Evolutionary conservation across 2,888 invertebrate genomes (phyloP).

Genomic region (Zhengitettix transpicula): DNA sequence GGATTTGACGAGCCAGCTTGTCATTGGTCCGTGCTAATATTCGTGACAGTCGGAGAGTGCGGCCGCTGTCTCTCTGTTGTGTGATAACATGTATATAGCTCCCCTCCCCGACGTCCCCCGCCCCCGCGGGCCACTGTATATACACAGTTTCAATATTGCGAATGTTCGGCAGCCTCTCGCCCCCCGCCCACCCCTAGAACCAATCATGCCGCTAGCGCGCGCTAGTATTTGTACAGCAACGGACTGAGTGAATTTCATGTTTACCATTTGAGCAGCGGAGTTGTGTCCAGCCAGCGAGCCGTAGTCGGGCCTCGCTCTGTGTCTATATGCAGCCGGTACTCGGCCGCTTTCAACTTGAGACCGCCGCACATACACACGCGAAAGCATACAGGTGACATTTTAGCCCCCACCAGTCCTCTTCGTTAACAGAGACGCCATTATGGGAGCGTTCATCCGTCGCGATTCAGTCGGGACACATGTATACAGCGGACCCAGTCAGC

Average conservation of each 20-base stretch:
- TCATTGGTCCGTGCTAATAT: constrained; percentile 10
- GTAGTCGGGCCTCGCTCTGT: background rate
- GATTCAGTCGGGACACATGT: too few species aligned
- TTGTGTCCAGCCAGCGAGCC: background rate
- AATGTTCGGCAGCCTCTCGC: background rate
- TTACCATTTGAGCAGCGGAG: background rate
- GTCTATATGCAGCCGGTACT: background rate
- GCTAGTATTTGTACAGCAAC: background rate
- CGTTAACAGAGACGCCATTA: too few species aligned
- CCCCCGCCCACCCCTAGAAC: background rate
- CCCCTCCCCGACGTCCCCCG: background rate
- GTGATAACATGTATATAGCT: background rate
- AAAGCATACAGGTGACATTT: background rate
- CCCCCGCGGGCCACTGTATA: background rate
- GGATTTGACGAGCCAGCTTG: constrained; percentile 2
- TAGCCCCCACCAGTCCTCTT: too few species aligned
- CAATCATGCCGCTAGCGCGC: background rate
- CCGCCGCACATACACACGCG: background rate
- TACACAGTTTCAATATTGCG: background rate
- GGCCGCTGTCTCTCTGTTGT: background rate
- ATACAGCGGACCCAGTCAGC: too few species aligned
- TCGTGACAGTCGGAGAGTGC: constrained; percentile 1
- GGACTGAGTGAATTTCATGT: background rate
- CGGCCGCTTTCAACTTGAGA: background rate
- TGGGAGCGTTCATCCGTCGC: too few species aligned